Conservation (phyloP, 2,888 invertebrate genomes). For the Nymphalis c-album region DNA sequence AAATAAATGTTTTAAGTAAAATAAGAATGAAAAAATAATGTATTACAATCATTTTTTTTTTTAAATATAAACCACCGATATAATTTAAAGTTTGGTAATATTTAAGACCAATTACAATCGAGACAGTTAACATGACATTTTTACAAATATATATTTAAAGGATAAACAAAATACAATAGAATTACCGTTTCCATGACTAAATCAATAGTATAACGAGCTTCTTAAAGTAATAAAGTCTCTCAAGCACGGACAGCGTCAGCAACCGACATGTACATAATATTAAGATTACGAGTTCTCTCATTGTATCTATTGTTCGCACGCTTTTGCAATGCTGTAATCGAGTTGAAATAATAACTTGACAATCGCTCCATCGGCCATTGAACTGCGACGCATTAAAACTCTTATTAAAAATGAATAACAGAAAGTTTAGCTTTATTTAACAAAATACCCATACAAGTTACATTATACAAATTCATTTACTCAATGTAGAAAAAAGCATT, state of each 20-base stretch:
- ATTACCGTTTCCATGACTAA: neutral
- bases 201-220: neutral
- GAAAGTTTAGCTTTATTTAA: constrained; percentile 18
- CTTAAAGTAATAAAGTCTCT: constrained; percentile 3
- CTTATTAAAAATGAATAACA: constrained; percentile 29
- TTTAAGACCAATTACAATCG: neutral
- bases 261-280: constrained; percentile 26
- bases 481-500: too few species aligned
- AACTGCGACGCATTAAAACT: constrained; percentile 39
- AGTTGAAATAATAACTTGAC: constrained; percentile 47
- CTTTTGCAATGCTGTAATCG: constrained; percentile 50
- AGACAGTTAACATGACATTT: neutral
- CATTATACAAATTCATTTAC: too few species aligned
- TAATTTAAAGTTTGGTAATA: neutral
- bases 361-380: constrained; percentile 38
- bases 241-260: constrained; percentile 6
- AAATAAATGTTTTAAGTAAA: too few species aligned
- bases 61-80: neutral
- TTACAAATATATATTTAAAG: neutral
- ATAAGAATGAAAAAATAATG: too few species aligned
- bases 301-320: constrained; percentile 49
- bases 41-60: too few species aligned
- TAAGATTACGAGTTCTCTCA: constrained; percentile 41
- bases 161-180: neutral
- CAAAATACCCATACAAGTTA: neutral